Evolutionary conservation across 2,797 vertebrate species (phyloP).

Genomic region (Crenichthys baileyi): DNA sequence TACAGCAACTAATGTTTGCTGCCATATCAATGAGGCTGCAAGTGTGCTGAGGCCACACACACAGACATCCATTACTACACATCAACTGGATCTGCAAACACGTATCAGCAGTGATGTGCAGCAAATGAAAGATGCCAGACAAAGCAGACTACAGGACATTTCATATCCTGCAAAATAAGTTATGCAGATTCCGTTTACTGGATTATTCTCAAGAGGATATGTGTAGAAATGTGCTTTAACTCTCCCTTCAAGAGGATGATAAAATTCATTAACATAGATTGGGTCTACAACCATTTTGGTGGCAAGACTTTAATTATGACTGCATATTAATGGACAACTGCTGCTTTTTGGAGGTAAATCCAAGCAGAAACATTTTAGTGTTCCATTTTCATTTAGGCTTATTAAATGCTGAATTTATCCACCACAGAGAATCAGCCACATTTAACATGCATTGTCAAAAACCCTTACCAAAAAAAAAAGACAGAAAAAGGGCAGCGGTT

Average conservation of each 20-base stretch:
- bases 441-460: not conserved
- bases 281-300: not conserved
- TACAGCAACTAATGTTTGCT: conserved; percentile 63
- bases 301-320: not conserved
- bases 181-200: conserved; percentile 4
- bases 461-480: not conserved
- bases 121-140: conserved; percentile 23
- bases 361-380: no score
- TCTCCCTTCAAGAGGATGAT: not conserved
- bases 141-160: conserved; percentile 38
- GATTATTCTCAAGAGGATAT: not conserved
- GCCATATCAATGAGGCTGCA: conserved; percentile 53
- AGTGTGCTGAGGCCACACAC: conserved; percentile 35
- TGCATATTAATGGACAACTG: not conserved
- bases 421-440: not conserved
- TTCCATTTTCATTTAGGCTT: not conserved
- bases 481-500: not conserved
- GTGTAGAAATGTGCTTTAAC: not conserved
- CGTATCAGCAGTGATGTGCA: conserved; percentile 37
- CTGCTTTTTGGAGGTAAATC: not conserved
- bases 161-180: conserved; percentile 22
- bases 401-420: not conserved
- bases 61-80: conserved; percentile 47
- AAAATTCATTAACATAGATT: not conserved
- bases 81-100: conserved; percentile 16